A percentile compares a stretch with the other conserved stretches of the same genome.
Evolutionary conservation across 2,113 vertebrate genomes (phyloP).

Genomic region (Artemisiospiza belli): DNA sequence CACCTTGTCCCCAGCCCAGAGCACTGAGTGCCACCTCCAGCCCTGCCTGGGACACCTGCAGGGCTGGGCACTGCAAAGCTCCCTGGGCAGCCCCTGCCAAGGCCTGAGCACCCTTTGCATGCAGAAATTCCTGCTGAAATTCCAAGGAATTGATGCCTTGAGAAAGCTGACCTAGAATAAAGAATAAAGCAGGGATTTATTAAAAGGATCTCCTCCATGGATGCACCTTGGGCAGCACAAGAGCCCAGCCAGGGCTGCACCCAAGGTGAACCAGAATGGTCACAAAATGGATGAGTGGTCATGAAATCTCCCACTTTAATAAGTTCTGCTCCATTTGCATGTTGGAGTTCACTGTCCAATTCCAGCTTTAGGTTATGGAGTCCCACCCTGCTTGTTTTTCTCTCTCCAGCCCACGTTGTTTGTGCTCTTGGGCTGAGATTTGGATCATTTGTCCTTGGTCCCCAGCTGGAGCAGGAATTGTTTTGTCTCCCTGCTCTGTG

Average conservation of each 20-base stretch:
- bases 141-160: not conserved
- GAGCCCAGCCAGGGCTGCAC: not conserved
- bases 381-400: not conserved
- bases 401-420: not conserved
- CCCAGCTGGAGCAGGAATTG: not conserved
- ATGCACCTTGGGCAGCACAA: not conserved
- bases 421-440: not conserved
- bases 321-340: not conserved
- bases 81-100: not conserved
- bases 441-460: not conserved
- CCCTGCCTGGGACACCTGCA: not conserved
- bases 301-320: no score
- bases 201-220: not conserved
- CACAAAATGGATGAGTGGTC: not conserved
- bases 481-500: not conserved
- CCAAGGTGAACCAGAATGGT: not conserved
- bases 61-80: not conserved
- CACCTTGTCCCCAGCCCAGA: not conserved
- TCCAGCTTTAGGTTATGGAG: rapidly evolving
- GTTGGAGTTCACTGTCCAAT: not conserved
- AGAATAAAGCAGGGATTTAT: not conserved
- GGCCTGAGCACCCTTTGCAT: not conserved
- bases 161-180: not conserved
- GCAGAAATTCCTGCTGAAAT: not conserved
- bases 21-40: not conserved